These are phyloP conservation scores for Halichoerus grypus DNA, from an alignment of 2,113 vertebrate genomes.

Conservation along the genomic window DNA sequence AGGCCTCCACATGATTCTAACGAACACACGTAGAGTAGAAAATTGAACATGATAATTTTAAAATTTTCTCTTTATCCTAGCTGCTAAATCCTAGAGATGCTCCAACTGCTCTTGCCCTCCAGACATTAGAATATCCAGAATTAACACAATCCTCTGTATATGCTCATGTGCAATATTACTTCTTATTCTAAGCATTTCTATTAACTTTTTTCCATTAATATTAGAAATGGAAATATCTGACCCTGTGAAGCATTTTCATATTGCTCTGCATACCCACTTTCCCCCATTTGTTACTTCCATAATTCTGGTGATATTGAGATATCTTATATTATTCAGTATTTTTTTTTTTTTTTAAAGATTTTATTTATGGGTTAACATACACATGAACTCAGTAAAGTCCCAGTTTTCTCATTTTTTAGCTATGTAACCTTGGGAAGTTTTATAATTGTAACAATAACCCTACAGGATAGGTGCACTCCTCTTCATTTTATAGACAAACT, in stretches of 20 bases:
- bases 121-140: neutral
- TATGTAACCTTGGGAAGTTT: neutral
- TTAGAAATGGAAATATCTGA: constrained; percentile 2
- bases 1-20: neutral
- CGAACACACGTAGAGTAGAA: neutral
- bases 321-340: neutral
- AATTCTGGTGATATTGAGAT: neutral
- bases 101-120: neutral
- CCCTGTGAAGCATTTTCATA: neutral
- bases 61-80: neutral
- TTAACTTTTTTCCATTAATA: neutral
- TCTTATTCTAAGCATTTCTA: neutral
- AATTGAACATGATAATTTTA: neutral
- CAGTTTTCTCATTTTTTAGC: neutral
- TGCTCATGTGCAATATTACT: neutral
- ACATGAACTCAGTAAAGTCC: neutral
- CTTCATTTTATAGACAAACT: neutral
- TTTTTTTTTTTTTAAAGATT: too few species aligned
- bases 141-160: neutral
- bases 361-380: neutral
- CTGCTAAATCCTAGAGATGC: constrained; percentile 26
- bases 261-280: neutral
- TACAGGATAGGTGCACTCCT: neutral
- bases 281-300: neutral
- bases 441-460: neutral